Conservation (phyloP, 1,140 invertebrate genomes). For the Solenopsis fugax region DNA sequence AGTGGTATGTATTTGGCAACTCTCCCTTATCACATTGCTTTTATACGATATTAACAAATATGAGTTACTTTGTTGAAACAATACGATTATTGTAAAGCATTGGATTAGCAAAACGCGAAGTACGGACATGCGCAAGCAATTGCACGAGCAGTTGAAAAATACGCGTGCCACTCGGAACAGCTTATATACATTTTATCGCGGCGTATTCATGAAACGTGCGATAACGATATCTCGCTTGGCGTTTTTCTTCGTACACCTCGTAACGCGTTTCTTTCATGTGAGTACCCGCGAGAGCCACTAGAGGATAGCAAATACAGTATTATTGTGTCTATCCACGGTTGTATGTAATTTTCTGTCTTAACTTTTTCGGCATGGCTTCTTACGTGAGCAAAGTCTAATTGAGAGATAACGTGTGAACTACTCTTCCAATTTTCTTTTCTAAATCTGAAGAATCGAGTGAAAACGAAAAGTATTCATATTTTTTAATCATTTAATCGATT, state of each 20-base stretch:
- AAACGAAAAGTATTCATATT: neutral
- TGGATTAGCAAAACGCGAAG: neutral
- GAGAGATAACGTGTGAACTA: neutral
- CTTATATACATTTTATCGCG: slow-evolving; percentile 54
- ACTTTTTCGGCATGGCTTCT: neutral
- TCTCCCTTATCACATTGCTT: neutral
- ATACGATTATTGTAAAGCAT: neutral
- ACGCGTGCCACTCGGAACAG: slow-evolving; percentile 18
- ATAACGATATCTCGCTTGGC: slow-evolving; percentile 41
- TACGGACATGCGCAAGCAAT: slow-evolving; percentile 31
- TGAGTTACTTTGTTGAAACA: neutral
- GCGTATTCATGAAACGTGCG: slow-evolving; percentile 37
- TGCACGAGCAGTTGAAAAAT: slow-evolving; percentile 44
- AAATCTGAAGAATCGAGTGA: neutral
- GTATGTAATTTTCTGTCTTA: slow-evolving; percentile 11
- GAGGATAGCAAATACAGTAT: slow-evolving; percentile 9
- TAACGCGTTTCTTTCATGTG: slow-evolving; percentile 53
- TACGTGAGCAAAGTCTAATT: neutral
- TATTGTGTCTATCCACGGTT: neutral
- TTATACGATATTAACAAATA: neutral
- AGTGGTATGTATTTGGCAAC: too few species aligned
- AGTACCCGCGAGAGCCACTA: slow-evolving; percentile 18
- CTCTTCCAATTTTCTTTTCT: neutral
- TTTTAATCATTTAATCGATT: neutral
- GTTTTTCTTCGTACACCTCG: slow-evolving; percentile 49